Evolutionary conservation across 2,113 vertebrate species (phyloP), one percentile per base, ranked within the genome.

Genomic region (Camelus dromedarius): DNA sequence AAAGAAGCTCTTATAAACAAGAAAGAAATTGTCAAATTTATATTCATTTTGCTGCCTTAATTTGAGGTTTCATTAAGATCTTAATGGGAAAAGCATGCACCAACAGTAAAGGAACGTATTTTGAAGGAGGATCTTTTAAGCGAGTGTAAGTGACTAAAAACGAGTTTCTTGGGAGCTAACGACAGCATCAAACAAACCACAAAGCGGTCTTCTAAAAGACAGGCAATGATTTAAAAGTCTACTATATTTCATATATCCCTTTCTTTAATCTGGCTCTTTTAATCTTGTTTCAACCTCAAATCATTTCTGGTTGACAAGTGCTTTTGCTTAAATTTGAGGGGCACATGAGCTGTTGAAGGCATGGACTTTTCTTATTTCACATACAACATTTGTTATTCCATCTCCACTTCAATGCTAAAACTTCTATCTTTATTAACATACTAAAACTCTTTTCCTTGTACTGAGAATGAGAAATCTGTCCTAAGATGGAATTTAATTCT

Each of bases 1-100:
- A 98, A 96, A 98, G 93, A 94, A 73, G 89, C 89, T 96, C 87
- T 97, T 98, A 96, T 82, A 98, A 93, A 98, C 42, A 82, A 97
- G 97, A 98, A 98, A 98, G 95, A 97, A 98, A 93, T 96, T 98
- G 98, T 99, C 98, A 98, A 98, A 98, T 98, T 98, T 98, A 97
- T 98, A 97, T 98, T 97, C 98, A 97, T 97, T 98, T 97, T 98
- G 96, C 97, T 98, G 98, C 98, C 98, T 98, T 98, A 98, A 99
- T 98, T 97, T 98, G 98, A 98, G 98, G 97, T 97, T 97, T 98
- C 98, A 99, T 98, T 98, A 98, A 98, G 98, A 99, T 98, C 92
- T 97, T 99, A 99, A 99, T 99, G 81, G 98, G 98, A 99, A 99
- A 98, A 99, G 98, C 97, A 99, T 99, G 98, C 85, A 95, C 75